A percentile compares a stretch with the other conserved stretches of the same genome.
Evolutionary conservation across 2,797 vertebrate species (phyloP).

Genomic region (Crocidura indochinensis): DNA sequence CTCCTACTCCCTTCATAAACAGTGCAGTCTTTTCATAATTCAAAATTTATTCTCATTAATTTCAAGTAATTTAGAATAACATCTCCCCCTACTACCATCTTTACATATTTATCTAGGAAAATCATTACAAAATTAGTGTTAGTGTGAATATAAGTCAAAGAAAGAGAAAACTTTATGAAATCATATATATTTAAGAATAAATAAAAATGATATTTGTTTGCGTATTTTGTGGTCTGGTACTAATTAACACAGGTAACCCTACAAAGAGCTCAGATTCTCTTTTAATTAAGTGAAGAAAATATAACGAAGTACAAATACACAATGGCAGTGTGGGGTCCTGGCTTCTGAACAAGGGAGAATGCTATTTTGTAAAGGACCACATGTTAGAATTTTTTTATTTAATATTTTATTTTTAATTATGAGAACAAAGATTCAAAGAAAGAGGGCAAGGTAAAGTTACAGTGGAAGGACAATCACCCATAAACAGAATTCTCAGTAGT

Average conservation of each 20-base stretch:
- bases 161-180: background rate
- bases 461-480: too few species aligned
- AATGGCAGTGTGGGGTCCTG: background rate
- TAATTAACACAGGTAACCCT: slow-evolving; percentile 33
- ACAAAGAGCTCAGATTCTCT: background rate
- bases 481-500: too few species aligned
- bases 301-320: slow-evolving; percentile 1
- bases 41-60: background rate
- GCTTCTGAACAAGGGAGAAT: too few species aligned
- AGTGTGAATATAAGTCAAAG: background rate
- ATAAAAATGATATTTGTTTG: too few species aligned
- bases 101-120: background rate
- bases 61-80: background rate
- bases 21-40: background rate
- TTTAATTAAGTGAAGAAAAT: slow-evolving; percentile 14
- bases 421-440: too few species aligned
- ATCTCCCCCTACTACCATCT: too few species aligned
- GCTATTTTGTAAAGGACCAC: too few species aligned
- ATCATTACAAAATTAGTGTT: background rate
- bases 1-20: background rate
- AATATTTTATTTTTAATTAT: too few species aligned
- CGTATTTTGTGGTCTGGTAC: background rate
- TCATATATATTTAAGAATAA: too few species aligned
- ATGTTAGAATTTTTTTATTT: too few species aligned
- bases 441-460: too few species aligned